These are phyloP conservation scores for Parnassius glacialis DNA, from an alignment of 2,888 invertebrate species.

Conservation along the genomic window DNA sequence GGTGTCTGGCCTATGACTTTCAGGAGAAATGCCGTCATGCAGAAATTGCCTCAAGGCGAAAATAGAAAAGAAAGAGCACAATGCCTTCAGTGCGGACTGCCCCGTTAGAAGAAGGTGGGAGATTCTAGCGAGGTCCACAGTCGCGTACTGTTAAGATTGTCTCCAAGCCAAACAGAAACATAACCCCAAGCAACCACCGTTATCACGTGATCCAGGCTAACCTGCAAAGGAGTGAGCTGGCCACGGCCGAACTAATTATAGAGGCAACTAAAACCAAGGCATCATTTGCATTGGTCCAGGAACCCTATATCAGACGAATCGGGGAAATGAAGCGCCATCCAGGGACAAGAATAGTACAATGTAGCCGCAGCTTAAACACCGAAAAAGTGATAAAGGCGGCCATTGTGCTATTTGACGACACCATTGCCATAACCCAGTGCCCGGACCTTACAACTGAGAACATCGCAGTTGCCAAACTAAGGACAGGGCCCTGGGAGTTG, in stretches of 20 bases:
- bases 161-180: not conserved
- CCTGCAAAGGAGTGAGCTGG: not conserved
- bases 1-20: too few species aligned
- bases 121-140: not conserved
- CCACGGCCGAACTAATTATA: not conserved
- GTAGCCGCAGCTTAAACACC: not conserved
- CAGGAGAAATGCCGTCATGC: not conserved
- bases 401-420: not conserved
- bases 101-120: too few species aligned
- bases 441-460: too few species aligned
- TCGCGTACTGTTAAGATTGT: not conserved
- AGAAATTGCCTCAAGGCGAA: not conserved
- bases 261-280: not conserved
- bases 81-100: too few species aligned
- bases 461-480: too few species aligned
- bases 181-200: too few species aligned
- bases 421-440: not conserved
- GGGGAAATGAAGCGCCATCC: not conserved
- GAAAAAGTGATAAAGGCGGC: not conserved
- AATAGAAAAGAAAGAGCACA: not conserved
- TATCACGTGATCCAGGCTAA: not conserved
- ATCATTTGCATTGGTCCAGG: not conserved
- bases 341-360: not conserved
- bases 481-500: too few species aligned
- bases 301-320: not conserved